Evolutionary conservation across 1,140 invertebrate species (phyloP).

Genomic region (Hyphantria cunea): DNA sequence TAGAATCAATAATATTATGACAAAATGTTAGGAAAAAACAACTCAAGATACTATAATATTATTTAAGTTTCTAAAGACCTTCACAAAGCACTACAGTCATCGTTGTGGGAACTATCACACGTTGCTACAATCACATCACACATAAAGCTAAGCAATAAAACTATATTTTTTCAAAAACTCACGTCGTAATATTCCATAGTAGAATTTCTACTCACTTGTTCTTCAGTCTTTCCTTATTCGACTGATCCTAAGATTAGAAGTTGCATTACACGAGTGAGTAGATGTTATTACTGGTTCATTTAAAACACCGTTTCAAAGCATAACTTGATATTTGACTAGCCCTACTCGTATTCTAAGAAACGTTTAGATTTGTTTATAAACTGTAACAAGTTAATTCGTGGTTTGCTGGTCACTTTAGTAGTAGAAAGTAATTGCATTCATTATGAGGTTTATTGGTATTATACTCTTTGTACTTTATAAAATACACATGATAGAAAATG

Average conservation of each 20-base stretch:
- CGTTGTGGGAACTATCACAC: no score
- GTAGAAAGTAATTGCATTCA: constrained; percentile 26
- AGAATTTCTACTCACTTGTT: neutral
- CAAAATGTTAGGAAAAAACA: no score
- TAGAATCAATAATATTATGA: no score
- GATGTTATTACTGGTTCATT: constrained; percentile 3
- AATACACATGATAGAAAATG: constrained; percentile 45
- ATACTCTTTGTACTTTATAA: constrained; percentile 41
- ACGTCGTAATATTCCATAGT: constrained; percentile 5
- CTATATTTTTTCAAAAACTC: neutral
- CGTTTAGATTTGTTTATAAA: constrained; percentile 54
- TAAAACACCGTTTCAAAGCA: constrained; percentile 46
- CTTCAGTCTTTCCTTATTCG: neutral
- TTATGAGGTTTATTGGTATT: constrained; percentile 49
- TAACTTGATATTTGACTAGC: constrained; percentile 38
- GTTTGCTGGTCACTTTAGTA: constrained; percentile 34
- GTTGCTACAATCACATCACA: neutral
- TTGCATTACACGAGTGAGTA: no score
- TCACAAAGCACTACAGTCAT: no score
- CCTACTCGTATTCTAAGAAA: constrained; percentile 55
- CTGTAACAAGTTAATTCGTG: constrained; percentile 19
- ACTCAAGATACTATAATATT: no score
- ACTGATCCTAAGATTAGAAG: neutral
- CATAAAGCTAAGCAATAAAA: neutral
- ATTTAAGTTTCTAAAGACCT: no score